phyloP scores from a whole-genome alignment of 2,797 vertebrate genomes.

The Enteromius argenteus region DNA sequence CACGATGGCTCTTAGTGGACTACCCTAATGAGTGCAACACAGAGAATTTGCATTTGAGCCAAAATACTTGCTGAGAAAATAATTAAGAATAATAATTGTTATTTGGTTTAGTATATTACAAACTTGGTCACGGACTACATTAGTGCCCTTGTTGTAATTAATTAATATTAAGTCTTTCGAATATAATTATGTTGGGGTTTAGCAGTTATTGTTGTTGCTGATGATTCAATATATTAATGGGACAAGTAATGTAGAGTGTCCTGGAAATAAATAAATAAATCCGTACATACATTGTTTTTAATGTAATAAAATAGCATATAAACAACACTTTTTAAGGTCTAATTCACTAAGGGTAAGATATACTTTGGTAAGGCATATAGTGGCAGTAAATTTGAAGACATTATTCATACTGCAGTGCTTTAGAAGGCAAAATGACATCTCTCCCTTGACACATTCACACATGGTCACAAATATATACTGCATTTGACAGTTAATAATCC shows the following conservation, averaged over 20 bases:
- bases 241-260: neutral
- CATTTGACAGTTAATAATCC: conserved; percentile 73
- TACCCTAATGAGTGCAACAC: conserved; percentile 58
- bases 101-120: conserved; percentile 15
- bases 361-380: neutral
- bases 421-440: conserved; percentile 26
- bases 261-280: neutral
- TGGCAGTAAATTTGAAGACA: conserved; percentile 28
- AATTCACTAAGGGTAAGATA: conserved; percentile 11
- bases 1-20: conserved; percentile 60
- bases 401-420: conserved; percentile 35
- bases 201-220: neutral
- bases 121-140: neutral
- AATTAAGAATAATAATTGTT: conserved; percentile 11
- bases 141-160: neutral
- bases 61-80: conserved; percentile 41
- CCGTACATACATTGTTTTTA: neutral
- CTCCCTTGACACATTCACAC: neutral
- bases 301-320: conserved; percentile 2
- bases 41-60: conserved; percentile 26
- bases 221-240: neutral
- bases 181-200: neutral
- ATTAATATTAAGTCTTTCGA: conserved; percentile 2
- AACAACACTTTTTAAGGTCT: neutral
- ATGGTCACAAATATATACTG: conserved; percentile 58